Conservation (phyloP, 2,797 vertebrate genomes). For the Coluber constrictor region DNA sequence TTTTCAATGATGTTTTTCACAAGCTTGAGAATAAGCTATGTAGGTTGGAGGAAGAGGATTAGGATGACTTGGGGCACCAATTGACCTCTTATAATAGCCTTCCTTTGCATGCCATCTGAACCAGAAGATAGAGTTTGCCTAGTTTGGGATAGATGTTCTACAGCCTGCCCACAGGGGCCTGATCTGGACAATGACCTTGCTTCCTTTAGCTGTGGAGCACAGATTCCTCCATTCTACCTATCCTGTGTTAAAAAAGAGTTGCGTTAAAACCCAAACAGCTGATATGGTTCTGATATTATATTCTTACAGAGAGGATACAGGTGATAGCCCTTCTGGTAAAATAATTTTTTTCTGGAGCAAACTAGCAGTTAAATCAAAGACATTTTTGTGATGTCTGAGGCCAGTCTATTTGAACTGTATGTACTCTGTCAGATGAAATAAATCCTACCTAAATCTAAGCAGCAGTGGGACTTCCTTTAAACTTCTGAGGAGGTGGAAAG, state of each 20-base stretch:
- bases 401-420: slow-evolving; percentile 33
- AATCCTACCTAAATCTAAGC: slow-evolving; percentile 23
- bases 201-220: background rate
- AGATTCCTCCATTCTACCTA: background rate
- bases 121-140: background rate
- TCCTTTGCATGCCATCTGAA: background rate
- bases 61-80: background rate
- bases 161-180: background rate
- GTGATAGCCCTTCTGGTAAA: background rate
- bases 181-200: background rate
- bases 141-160: background rate
- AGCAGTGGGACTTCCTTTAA: slow-evolving; percentile 18
- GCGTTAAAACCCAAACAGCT: background rate
- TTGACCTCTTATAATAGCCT: background rate
- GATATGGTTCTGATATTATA: slow-evolving; percentile 10
- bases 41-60: background rate
- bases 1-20: background rate
- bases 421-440: slow-evolving; percentile 21
- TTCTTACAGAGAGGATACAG: slow-evolving; percentile 24
- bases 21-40: background rate
- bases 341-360: slow-evolving; percentile 17
- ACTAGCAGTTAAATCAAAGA: slow-evolving; percentile 18
- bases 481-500: slow-evolving; percentile 18
- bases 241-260: background rate
- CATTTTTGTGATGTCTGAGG: slow-evolving; percentile 30